Evolutionary conservation across 2,888 invertebrate species (phyloP).

Genomic region (Harpalus rubripes): DNA sequence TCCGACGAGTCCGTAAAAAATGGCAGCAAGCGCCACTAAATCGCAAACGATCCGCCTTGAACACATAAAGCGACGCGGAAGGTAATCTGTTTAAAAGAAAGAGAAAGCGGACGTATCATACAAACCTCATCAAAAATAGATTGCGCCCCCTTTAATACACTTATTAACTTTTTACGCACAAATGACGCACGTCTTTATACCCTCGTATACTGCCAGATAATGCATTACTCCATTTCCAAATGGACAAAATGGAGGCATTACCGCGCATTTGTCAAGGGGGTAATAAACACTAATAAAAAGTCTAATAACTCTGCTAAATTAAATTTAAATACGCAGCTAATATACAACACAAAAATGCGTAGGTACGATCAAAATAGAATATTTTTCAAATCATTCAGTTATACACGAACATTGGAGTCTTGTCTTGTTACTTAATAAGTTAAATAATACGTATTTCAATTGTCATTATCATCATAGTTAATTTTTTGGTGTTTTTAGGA

Average conservation of each 20-base stretch:
- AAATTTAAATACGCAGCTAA: too few relatives aligned
- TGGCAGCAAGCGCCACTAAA: slow-evolving; percentile 54
- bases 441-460: too few relatives aligned
- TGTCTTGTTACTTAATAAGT: too few relatives aligned
- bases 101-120: slow-evolving; percentile 32
- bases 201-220: neutral
- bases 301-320: too few relatives aligned
- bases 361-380: too few relatives aligned
- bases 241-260: too few relatives aligned
- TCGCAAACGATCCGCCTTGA: slow-evolving; percentile 49
- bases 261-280: neutral
- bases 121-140: slow-evolving; percentile 47
- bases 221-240: neutral
- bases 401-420: too few relatives aligned
- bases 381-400: too few relatives aligned
- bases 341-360: too few relatives aligned
- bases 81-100: slow-evolving; percentile 57
- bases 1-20: slow-evolving; percentile 54
- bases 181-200: slow-evolving; percentile 18
- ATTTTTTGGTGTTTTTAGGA: too few relatives aligned
- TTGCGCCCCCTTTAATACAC: slow-evolving; percentile 12
- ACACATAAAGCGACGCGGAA: slow-evolving; percentile 55
- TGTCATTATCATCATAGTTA: too few relatives aligned
- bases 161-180: slow-evolving; percentile 45
- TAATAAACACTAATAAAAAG: neutral